Evolutionary conservation across 2,888 invertebrate species (phyloP).

Genomic region (Cancer borealis): DNA sequence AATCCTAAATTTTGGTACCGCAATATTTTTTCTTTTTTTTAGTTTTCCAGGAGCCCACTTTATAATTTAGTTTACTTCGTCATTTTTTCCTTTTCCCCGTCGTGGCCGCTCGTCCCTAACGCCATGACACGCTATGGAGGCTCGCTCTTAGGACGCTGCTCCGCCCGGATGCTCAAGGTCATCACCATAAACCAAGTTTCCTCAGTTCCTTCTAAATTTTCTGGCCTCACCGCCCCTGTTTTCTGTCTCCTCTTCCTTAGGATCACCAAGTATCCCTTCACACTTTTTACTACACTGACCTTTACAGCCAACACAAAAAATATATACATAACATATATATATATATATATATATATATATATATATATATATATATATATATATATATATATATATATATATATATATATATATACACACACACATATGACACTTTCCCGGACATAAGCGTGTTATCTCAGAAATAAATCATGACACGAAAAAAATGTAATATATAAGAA

Average conservation of each 20-base stretch:
- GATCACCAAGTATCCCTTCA: background rate
- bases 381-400: too few relatives aligned
- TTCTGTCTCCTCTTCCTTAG: background rate
- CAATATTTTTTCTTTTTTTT: too few relatives aligned
- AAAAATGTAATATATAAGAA: too few relatives aligned
- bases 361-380: background rate
- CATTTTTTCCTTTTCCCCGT: background rate
- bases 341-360: background rate
- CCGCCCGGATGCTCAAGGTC: conserved; percentile 3
- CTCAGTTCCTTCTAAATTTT: background rate
- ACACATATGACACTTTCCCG: too few relatives aligned
- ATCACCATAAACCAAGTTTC: conserved; percentile 1
- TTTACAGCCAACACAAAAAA: background rate
- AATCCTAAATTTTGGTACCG: too few relatives aligned
- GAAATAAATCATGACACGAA: too few relatives aligned
- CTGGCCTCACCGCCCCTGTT: background rate
- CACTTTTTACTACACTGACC: background rate
- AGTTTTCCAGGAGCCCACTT: too few relatives aligned
- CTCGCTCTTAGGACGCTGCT: background rate
- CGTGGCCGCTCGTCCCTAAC: background rate
- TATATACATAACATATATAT: background rate
- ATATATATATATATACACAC: too few relatives aligned
- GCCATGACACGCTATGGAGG: background rate
- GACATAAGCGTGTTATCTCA: too few relatives aligned
- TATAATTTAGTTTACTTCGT: too few relatives aligned